Evolutionary conservation across 2,113 vertebrate genomes (phyloP).

Genomic region (Haliaeetus leucogaster): DNA sequence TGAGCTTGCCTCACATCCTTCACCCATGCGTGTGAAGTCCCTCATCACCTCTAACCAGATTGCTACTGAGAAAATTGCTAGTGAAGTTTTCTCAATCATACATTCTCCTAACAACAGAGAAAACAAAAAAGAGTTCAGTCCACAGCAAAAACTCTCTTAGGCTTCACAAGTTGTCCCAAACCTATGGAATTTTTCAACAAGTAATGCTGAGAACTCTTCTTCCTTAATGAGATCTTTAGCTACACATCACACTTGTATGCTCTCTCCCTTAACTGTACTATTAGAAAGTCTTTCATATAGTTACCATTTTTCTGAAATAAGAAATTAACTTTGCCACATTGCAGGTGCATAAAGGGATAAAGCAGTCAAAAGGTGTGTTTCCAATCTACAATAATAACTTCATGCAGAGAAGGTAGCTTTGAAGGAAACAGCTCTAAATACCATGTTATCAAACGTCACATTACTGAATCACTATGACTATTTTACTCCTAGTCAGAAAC

Average conservation of each 20-base stretch:
- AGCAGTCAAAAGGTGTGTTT: neutral
- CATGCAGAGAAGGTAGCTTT: neutral
- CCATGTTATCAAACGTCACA: neutral
- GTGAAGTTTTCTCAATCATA: neutral
- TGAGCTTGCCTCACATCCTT: neutral
- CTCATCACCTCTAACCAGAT: neutral
- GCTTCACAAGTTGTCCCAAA: neutral
- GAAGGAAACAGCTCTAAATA: neutral
- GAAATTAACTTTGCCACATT: neutral
- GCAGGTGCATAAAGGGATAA: neutral
- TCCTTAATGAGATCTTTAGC: neutral
- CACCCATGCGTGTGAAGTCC: neutral
- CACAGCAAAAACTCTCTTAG: neutral
- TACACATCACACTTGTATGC: neutral
- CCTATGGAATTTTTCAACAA: neutral
- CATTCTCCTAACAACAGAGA: neutral
- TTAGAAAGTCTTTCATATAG: neutral
- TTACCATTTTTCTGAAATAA: neutral
- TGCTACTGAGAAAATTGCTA: neutral
- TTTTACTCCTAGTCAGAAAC: neutral
- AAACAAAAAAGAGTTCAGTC: neutral
- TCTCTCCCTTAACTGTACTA: neutral
- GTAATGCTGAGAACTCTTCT: neutral
- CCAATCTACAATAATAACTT: neutral
- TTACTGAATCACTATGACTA: neutral